phyloP scores from a whole-genome alignment of 2,113 vertebrate species.

The Chionis minor region DNA sequence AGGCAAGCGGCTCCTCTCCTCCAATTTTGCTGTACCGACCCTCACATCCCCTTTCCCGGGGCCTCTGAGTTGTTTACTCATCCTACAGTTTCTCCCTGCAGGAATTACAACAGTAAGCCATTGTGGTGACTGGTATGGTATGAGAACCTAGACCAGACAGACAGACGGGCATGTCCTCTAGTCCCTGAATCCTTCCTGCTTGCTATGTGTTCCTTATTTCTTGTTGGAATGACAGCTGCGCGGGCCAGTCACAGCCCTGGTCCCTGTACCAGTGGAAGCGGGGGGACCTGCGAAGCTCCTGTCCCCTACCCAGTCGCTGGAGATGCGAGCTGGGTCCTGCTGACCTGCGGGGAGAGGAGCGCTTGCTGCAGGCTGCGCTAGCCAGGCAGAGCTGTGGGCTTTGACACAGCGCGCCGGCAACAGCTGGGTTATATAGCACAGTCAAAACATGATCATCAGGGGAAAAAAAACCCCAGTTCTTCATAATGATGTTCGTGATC shows the following conservation, averaged over 20 bases:
- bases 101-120: background rate
- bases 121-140: background rate
- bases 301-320: too few species aligned
- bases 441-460: background rate
- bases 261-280: accelerated
- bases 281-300: background rate
- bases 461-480: background rate
- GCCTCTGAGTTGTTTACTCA: constrained; percentile 19
- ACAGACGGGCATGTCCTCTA: background rate
- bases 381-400: background rate
- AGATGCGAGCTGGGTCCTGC: background rate
- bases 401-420: background rate
- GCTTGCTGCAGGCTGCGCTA: background rate
- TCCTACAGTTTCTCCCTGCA: background rate
- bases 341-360: accelerated
- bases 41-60: background rate
- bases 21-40: background rate
- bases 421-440: background rate
- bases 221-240: background rate
- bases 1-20: background rate
- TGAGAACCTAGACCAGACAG: background rate
- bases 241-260: background rate
- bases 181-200: background rate
- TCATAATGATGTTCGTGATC: background rate
- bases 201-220: background rate